Conservation (phyloP, 2,888 invertebrate species). For the Sarcophaga subvicina region DNA sequence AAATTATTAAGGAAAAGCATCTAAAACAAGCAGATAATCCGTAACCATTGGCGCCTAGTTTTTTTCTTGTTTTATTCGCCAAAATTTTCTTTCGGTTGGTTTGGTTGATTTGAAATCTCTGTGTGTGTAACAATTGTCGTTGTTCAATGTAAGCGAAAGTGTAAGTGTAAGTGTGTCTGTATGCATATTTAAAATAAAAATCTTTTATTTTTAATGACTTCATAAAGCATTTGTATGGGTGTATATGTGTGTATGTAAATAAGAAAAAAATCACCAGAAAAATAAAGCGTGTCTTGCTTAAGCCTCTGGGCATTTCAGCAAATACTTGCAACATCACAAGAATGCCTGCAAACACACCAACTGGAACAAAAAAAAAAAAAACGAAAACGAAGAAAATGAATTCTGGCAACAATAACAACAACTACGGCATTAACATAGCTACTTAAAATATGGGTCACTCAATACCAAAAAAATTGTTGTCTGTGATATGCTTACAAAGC, state of each 20-base stretch:
- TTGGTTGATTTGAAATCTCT: neutral
- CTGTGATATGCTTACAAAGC: no score
- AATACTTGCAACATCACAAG: constrained; percentile 40
- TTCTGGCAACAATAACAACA: no score
- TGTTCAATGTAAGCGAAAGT: neutral
- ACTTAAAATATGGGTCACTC: no score
- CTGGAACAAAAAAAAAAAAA: neutral
- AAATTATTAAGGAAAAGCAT: neutral
- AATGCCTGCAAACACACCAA: constrained; percentile 5
- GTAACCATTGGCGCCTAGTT: neutral
- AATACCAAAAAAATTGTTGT: no score
- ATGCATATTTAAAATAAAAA: no score
- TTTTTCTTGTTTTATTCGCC: neutral
- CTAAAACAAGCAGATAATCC: neutral
- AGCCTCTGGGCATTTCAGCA: constrained; percentile 46
- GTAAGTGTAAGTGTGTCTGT: no score
- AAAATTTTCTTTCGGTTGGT: neutral
- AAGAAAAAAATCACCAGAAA: no score
- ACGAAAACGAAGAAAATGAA: no score
- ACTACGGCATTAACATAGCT: no score
- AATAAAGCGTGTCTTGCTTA: constrained; percentile 49
- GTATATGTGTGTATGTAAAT: no score
- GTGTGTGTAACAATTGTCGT: neutral
- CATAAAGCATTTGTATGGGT: no score
- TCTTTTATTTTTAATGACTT: no score